Conservation (phyloP, 2,113 vertebrate genomes). For the Psephotus haematonotus region DNA sequence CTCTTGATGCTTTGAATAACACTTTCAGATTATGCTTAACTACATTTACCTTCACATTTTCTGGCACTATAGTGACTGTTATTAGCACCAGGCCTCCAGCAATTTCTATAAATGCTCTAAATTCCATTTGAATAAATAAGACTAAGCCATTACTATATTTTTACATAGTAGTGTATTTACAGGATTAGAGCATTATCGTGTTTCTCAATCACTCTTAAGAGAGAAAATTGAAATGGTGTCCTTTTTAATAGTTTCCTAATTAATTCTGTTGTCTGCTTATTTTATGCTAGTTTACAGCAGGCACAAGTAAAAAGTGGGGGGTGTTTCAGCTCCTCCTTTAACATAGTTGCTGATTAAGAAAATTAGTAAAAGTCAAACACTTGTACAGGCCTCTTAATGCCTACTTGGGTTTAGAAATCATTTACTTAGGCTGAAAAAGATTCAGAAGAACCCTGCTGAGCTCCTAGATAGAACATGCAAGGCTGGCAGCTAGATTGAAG, state of each 20-base stretch:
- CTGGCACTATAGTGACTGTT: not conserved
- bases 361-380: not conserved
- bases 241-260: not conserved
- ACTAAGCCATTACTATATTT: not conserved
- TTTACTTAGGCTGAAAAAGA: not conserved
- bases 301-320: fast-evolving
- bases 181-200: not conserved
- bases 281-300: not conserved
- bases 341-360: not conserved
- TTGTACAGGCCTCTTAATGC: not conserved
- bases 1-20: not conserved
- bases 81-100: not conserved
- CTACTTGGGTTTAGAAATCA: not conserved
- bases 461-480: fast-evolving
- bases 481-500: not conserved
- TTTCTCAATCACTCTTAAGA: not conserved
- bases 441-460: not conserved
- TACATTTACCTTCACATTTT: not conserved
- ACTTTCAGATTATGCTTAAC: not conserved
- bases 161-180: not conserved
- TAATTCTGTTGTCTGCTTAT: not conserved
- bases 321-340: not conserved
- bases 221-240: not conserved
- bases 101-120: not conserved
- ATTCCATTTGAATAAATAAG: not conserved